Evolutionary conservation across 2,888 invertebrate genomes (phyloP).

Genomic region (Callyntrura sp.): DNA sequence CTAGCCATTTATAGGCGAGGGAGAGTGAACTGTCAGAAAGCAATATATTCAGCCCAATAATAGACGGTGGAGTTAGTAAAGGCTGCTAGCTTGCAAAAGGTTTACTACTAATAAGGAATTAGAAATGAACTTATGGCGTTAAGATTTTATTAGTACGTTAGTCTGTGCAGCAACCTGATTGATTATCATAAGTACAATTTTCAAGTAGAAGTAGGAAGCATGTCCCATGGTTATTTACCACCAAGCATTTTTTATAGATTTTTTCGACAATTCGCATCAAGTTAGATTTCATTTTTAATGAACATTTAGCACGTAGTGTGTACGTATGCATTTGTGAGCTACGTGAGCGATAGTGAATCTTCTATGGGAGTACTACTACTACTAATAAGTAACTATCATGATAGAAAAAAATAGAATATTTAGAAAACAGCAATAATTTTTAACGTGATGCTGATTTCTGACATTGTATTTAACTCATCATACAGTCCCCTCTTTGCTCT

Average conservation of each 20-base stretch:
- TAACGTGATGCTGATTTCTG: conserved; percentile 34
- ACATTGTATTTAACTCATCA: conserved; percentile 1
- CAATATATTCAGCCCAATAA: not conserved
- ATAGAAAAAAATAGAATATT: conserved; percentile 45
- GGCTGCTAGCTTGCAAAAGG: not conserved
- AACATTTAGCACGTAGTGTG: conserved; percentile 2
- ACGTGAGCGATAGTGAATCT: not conserved
- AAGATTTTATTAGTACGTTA: not conserved
- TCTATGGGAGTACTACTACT: not conserved
- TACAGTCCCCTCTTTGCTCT: conserved; percentile 23
- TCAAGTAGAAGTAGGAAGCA: conserved; percentile 1
- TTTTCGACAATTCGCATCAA: not conserved
- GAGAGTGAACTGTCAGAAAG: conserved; percentile 61
- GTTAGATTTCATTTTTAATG: conserved; percentile 16
- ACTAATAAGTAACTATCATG: not conserved
- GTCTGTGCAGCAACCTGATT: conserved; percentile 2
- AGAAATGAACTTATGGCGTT: conserved; percentile 8
- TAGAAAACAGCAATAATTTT: conserved; percentile 35
- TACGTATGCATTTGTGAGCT: too few species aligned
- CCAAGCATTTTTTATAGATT: conserved; percentile 1
- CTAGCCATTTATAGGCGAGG: conserved; percentile 48
- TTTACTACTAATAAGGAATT: conserved; percentile 3
- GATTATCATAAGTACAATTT: conserved; percentile 30
- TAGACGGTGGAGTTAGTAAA: not conserved
- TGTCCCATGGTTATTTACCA: conserved; percentile 2